A percentile compares a stretch with the other conserved stretches of the same genome.
Evolutionary conservation across 2,888 invertebrate genomes (phyloP).

Genomic region (Muscina levida): DNA sequence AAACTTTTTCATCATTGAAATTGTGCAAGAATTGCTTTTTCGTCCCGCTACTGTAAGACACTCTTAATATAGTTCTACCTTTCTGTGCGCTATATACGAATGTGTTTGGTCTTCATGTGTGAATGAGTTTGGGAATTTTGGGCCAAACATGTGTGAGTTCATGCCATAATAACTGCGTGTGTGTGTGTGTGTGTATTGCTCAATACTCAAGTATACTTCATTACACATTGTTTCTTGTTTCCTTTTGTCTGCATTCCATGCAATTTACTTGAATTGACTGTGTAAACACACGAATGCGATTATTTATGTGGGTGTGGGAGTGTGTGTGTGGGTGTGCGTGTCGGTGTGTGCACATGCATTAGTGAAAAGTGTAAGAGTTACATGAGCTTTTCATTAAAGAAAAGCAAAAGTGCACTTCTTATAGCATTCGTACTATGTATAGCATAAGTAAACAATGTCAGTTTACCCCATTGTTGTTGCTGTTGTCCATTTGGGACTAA

Average conservation of each 20-base stretch:
- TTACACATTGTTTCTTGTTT: too few relatives aligned
- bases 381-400: conserved; percentile 47
- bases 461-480: conserved; percentile 14
- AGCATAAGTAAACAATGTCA: conserved; percentile 47
- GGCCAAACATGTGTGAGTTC: too few relatives aligned
- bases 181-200: background rate
- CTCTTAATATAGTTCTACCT: too few relatives aligned
- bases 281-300: background rate
- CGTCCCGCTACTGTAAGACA: too few relatives aligned
- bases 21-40: too few relatives aligned
- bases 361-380: background rate
- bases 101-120: too few relatives aligned
- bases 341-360: too few relatives aligned
- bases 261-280: background rate
- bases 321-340: conserved; percentile 30
- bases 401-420: conserved; percentile 44
- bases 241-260: background rate
- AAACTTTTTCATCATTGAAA: too few relatives aligned
- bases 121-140: too few relatives aligned
- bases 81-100: too few relatives aligned
- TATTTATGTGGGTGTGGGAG: background rate
- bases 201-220: background rate
- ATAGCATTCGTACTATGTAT: conserved; percentile 43
- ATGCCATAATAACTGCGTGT: too few relatives aligned
- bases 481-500: conserved; percentile 25